A percentile compares a stretch with the other conserved stretches of the same genome.
These are phyloP conservation scores for Enteromius fasciolatus DNA, from an alignment of 2,797 vertebrate genomes.

Conservation along the genomic window DNA sequence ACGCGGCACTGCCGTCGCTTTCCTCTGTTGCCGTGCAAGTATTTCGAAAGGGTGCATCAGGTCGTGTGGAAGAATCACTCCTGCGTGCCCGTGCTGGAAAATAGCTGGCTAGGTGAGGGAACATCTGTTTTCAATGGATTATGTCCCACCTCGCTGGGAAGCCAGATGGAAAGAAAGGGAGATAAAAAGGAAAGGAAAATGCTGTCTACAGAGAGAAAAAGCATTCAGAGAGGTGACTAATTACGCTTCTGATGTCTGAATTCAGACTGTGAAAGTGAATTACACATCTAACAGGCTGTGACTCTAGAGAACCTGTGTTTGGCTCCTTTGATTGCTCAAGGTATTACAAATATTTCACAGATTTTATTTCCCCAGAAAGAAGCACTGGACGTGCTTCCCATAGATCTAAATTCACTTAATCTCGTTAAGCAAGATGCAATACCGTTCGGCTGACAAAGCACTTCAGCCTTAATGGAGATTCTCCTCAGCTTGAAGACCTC, in stretches of 20 bases:
- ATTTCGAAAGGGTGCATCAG: slow-evolving; percentile 31
- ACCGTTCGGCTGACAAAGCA: slow-evolving; percentile 40
- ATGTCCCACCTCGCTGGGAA: slow-evolving; percentile 25
- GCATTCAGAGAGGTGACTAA: slow-evolving; percentile 47
- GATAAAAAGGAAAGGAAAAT: slow-evolving; percentile 29
- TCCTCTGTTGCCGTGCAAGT: neutral
- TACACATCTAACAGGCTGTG: slow-evolving; percentile 40
- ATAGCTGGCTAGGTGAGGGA: slow-evolving; percentile 29
- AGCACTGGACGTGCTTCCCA: slow-evolving; percentile 6
- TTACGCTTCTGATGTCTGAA: slow-evolving; percentile 45
- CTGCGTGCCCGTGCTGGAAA: neutral
- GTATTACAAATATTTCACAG: slow-evolving; percentile 44
- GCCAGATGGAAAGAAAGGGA: slow-evolving; percentile 43
- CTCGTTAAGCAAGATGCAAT: slow-evolving; percentile 43
- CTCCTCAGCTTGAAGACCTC: slow-evolving; percentile 28
- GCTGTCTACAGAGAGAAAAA: slow-evolving; percentile 18
- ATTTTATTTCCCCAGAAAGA: slow-evolving; percentile 44
- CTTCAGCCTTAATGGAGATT: slow-evolving; percentile 36
- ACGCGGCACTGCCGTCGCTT: neutral
- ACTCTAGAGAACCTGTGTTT: slow-evolving; percentile 28
- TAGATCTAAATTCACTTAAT: slow-evolving; percentile 46
- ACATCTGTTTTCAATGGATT: slow-evolving; percentile 47
- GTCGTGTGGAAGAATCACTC: slow-evolving; percentile 11
- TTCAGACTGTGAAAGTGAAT: slow-evolving; percentile 48
- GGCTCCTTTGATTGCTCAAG: slow-evolving; percentile 32